Evolutionary conservation across 2,888 invertebrate species (phyloP), one percentile per base, ranked within the genome.

Genomic region (Dascillus cervinus): DNA sequence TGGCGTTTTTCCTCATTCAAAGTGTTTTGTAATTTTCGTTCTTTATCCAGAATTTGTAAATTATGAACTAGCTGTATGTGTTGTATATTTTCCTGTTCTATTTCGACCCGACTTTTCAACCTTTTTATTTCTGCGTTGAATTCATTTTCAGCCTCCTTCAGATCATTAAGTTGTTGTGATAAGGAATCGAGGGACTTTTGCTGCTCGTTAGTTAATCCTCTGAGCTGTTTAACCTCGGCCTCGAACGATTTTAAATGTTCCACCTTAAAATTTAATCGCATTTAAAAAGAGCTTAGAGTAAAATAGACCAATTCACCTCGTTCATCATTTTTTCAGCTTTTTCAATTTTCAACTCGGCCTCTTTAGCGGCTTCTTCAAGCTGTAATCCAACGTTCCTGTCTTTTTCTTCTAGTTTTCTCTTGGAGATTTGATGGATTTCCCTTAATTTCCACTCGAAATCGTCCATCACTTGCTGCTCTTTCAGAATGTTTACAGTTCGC

Each of bases 371-470:
- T 26, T 66, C 64, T 39, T 65, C 60, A 5, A 67, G 26, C 15
- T 73, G 73, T 64, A 73, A 71, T 34, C 67, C 70, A 23, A 75
- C 72, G 25, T 66, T 67, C 43, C 65, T 70, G 44, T 77, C 77
- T 26, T 75, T 74, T 14, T 80, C 79, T 39, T 72, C 71, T 12
- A 75, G 43, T 47, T 72, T 70, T 43, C 71, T 71, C 45, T 85
- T 74, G 33, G 82, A 81, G 4, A 70, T 66, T 47, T 76, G 76
- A 64, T 85, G 82, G 49, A 85, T 73, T 58, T 84, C 82, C 20
- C 86, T 61, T 57, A 85, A 68, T 65, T 86, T 84, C 85, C 85
- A 87, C 66, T 87, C 86, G 63, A 85, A 86, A 65, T 87, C 86
- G 3, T 79, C 77, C 45, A 86, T 65, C 52, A 86, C 70, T 34